Conservation (phyloP, 2,888 invertebrate species). For the Bimastos eiseni region DNA sequence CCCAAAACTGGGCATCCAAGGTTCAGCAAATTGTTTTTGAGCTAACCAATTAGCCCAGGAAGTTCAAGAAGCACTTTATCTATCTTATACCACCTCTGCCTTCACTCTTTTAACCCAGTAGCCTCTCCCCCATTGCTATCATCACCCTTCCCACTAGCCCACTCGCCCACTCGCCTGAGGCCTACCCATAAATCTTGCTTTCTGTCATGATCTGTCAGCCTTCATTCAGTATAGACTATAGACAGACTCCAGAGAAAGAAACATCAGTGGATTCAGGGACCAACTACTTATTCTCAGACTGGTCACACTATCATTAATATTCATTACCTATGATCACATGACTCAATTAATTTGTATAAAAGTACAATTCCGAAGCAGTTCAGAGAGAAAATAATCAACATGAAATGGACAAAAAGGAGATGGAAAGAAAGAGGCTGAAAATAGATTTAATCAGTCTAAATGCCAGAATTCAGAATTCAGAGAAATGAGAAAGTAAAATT, state of each 20-base stretch:
- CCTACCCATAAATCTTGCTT: conserved; percentile 1
- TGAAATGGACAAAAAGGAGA: not conserved
- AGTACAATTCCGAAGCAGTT: not conserved
- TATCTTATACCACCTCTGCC: not conserved
- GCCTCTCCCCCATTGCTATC: not conserved
- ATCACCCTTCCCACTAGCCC: not conserved
- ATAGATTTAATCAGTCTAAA: not conserved
- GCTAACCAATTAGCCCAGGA: not conserved
- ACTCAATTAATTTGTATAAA: not conserved
- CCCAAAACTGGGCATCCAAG: not conserved
- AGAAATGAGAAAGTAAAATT: not conserved
- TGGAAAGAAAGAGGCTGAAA: not conserved
- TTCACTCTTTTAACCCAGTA: not conserved
- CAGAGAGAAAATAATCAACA: too few relatives aligned
- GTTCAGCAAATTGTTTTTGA: not conserved
- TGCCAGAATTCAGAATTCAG: not conserved
- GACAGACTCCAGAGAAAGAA: not conserved
- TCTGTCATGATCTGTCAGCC: not conserved
- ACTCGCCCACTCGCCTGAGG: not conserved
- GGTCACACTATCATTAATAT: not conserved
- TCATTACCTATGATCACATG: not conserved
- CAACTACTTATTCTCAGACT: not conserved
- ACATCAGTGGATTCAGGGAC: not conserved
- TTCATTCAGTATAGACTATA: not conserved
- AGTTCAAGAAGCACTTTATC: not conserved